phyloP scores from a whole-genome alignment of 2,888 invertebrate genomes.

The Cerastoderma edule region DNA sequence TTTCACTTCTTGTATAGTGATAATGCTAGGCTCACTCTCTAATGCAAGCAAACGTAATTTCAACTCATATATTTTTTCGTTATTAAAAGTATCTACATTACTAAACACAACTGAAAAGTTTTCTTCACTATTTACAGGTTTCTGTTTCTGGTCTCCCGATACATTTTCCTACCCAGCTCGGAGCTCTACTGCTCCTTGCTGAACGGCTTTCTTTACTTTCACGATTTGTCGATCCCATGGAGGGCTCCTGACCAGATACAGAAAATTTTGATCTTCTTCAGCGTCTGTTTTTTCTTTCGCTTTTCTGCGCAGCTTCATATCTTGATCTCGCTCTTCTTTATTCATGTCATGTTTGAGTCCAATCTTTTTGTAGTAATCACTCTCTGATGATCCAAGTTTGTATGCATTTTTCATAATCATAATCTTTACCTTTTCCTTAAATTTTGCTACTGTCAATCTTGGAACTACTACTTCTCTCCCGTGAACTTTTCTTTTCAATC shows the following conservation, averaged over 20 bases:
- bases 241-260: neutral
- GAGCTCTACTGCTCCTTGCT: neutral
- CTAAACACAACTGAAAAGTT: too few relatives aligned
- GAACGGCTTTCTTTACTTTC: neutral
- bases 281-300: neutral
- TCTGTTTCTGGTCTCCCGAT: too few relatives aligned
- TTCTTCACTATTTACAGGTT: too few relatives aligned
- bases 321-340: neutral
- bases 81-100: neutral
- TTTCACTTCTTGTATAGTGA: too few relatives aligned
- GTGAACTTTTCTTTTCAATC: neutral
- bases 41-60: too few relatives aligned
- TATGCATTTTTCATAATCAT: conserved; percentile 1
- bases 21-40: too few relatives aligned
- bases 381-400: conserved; percentile 10
- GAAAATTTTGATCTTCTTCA: neutral
- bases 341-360: neutral
- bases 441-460: neutral
- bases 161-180: too few relatives aligned
- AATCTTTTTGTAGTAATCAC: neutral
- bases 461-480: neutral
- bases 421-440: too few relatives aligned
- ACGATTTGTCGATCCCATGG: neutral
- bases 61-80: neutral
- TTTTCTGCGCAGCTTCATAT: neutral